Base-by-base conservation (phyloP, 2,888 invertebrate genomes). In the Zaprionus obscuricornis region DNA sequence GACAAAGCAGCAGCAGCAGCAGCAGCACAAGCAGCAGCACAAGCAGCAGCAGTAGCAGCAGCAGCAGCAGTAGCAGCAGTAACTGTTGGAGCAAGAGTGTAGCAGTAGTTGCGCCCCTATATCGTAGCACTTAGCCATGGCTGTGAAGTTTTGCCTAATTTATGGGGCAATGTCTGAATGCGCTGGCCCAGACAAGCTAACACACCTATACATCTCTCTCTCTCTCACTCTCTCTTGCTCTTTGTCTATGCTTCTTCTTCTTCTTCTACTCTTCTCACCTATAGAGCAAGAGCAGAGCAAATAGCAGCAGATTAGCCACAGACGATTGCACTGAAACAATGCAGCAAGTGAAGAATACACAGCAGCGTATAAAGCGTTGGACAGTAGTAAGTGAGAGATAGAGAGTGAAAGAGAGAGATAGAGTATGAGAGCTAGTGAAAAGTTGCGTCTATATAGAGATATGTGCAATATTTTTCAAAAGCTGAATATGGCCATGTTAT, bases 281-380 rank as follows among this genome's bases (percentile, higher is more conserved):
- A n/a, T n/a, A n/a, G n/a, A 47, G 13, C 24, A 37, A 24, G 3
- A 2, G 26, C 59, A 65, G 52, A 63, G 71, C 72, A 78, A 85
- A 82, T 74, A 69, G 64, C 62, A 57, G 55, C 36, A 73, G 81
- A 85, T 81, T 81, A 85, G 76, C 58, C 76, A 83, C 86, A 83
- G 86, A 75, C 85, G 66, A 85, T 83, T 85, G 76, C 77, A 76
- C 73, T 66, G 81, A 74, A 81, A 81, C 81, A 79, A 79, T 73
- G 84, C 69, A 40, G 4, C 43, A 49, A 17, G 11, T 4, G 10
- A 16, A 17, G 10, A n/a, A 24, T 20, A 5, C 3, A 5, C 6
- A 31, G 29, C 29, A 14, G 7, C 7, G 22, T 22, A 7, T 22
- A 7, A 6, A 7, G 22, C 22, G 7, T n/a, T n/a, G n/a, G n/a